phyloP scores from a whole-genome alignment of 2,888 invertebrate species.

The Coenonympha arcania region DNA sequence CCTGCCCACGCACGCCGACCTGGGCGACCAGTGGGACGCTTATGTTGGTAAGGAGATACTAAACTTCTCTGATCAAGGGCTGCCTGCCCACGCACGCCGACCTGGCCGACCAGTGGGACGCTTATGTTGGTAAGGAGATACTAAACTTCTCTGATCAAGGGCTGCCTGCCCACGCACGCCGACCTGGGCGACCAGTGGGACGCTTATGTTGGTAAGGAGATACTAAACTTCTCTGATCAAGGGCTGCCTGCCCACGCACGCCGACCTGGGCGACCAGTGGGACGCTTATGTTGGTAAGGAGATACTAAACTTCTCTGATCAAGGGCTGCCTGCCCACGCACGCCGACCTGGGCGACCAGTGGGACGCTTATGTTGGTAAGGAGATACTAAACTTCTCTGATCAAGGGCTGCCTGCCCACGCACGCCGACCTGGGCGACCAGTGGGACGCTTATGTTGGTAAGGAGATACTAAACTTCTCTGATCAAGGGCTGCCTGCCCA shows the following conservation, averaged over 20 bases:
- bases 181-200: constrained; percentile 92
- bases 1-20: constrained; percentile 86
- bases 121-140: no score
- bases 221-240: no score
- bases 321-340: constrained; percentile 91
- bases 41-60: no score
- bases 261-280: constrained; percentile 90
- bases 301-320: no score
- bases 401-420: constrained; percentile 90
- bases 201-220: constrained; percentile 80
- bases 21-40: constrained; percentile 90
- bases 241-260: constrained; percentile 89
- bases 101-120: constrained; percentile 89
- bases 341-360: constrained; percentile 86
- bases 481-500: constrained; percentile 89
- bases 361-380: constrained; percentile 87
- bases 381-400: no score
- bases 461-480: no score
- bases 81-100: constrained; percentile 90
- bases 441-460: constrained; percentile 88
- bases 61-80: constrained; percentile 89
- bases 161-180: constrained; percentile 88
- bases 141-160: no score
- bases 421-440: constrained; percentile 87
- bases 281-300: constrained; percentile 83